Percentiles rank a stretch among this genome's conserved stretches.
Conservation (phyloP, 2,888 invertebrate species). For the Scaptomyza flava region DNA sequence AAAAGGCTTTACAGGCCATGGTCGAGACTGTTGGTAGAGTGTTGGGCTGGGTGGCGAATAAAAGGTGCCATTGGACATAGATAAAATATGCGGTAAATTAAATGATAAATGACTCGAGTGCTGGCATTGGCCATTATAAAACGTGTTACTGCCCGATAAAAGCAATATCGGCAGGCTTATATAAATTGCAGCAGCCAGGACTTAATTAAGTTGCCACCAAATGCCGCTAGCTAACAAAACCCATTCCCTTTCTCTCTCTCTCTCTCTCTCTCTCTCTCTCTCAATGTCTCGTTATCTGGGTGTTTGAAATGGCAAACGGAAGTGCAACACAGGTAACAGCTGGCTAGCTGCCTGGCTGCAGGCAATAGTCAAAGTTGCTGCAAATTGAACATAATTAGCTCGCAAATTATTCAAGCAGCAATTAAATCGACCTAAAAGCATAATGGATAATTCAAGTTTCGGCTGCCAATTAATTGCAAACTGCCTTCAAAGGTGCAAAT, state of each 20-base stretch:
- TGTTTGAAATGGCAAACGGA: constrained; percentile 52
- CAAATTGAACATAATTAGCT: constrained; percentile 66
- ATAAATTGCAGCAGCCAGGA: constrained; percentile 60
- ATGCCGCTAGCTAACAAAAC: constrained; percentile 27
- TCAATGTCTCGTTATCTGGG: constrained; percentile 1
- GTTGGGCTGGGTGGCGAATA: constrained; percentile 11
- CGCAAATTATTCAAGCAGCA: constrained; percentile 63
- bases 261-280: neutral
- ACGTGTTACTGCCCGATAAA: constrained; percentile 68
- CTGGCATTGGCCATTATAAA: constrained; percentile 39
- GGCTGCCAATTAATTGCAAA: constrained; percentile 41
- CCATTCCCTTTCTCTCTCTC: constrained; percentile 16
- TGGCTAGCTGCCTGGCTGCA: constrained; percentile 22
- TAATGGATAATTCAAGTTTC: constrained; percentile 41
- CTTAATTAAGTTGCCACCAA: constrained; percentile 58
- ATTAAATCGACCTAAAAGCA: constrained; percentile 53
- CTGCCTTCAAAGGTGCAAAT: constrained; percentile 23
- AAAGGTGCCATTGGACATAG: constrained; percentile 43
- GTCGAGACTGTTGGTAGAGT: neutral
- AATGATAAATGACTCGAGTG: constrained; percentile 63
- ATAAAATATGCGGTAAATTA: constrained; percentile 70
- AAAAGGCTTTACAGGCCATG: constrained; percentile 49
- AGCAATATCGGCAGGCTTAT: constrained; percentile 66
- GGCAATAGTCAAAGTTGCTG: constrained; percentile 26
- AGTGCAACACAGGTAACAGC: constrained; percentile 52